Conservation (phyloP, 2,888 invertebrate species). For the Carabus problematicus region DNA sequence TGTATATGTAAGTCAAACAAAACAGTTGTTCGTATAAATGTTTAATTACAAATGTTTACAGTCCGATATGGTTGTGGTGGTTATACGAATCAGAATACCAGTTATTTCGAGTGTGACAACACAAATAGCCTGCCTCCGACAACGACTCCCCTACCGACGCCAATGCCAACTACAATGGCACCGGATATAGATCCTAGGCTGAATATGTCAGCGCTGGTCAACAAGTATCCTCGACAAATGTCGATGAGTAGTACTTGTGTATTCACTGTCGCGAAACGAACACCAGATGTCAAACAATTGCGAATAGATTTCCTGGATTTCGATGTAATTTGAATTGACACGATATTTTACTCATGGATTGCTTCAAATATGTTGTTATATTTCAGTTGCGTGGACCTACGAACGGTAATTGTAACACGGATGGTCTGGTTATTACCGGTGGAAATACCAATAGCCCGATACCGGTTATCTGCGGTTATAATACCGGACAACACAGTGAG, state of each 20-base stretch:
- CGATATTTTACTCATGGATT: slow-evolving; percentile 7
- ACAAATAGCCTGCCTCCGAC: slow-evolving; percentile 23
- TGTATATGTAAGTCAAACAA: slow-evolving; percentile 73
- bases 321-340: slow-evolving; percentile 62
- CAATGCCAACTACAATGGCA: slow-evolving; percentile 45
- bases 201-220: slow-evolving; percentile 23
- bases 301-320: slow-evolving; percentile 74
- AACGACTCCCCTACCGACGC: slow-evolving; percentile 29
- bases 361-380: slow-evolving; percentile 7
- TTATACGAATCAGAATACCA: slow-evolving; percentile 66
- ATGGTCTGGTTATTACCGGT: slow-evolving; percentile 74
- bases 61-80: slow-evolving; percentile 74
- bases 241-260: slow-evolving; percentile 69
- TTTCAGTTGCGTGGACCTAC: slow-evolving; percentile 71
- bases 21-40: no score
- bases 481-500: slow-evolving; percentile 78
- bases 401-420: slow-evolving; percentile 72
- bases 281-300: slow-evolving; percentile 69
- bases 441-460: slow-evolving; percentile 73
- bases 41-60: slow-evolving; percentile 55
- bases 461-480: slow-evolving; percentile 77
- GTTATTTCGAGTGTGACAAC: slow-evolving; percentile 67
- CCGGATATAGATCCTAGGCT: slow-evolving; percentile 50
- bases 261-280: slow-evolving; percentile 68
- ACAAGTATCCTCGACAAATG: slow-evolving; percentile 45